phyloP scores from a whole-genome alignment of 2,797 vertebrate genomes.

The Cyprinodon diabolis region DNA sequence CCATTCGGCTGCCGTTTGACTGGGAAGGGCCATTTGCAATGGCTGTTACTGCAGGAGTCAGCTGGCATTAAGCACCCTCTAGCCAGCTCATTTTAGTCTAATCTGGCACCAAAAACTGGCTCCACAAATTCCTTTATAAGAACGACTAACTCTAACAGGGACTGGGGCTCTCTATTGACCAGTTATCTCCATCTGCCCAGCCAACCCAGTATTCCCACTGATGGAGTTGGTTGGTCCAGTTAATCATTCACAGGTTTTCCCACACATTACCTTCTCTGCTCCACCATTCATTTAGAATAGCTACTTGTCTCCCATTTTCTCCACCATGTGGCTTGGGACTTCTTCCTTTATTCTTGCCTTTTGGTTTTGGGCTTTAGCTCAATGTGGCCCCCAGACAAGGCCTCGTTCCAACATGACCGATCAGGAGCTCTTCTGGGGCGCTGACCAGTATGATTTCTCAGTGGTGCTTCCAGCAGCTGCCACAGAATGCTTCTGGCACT shows the following conservation, averaged over 20 bases:
- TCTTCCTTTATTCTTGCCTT: conserved; percentile 20
- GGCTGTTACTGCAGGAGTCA: no score
- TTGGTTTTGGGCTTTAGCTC: conserved; percentile 41
- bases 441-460: conserved; percentile 89
- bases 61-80: no score
- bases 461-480: conserved; percentile 77
- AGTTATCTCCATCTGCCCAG: conserved; percentile 41
- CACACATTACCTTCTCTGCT: not conserved
- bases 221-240: conserved; percentile 42
- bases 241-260: conserved; percentile 80
- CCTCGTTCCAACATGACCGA: conserved; percentile 55
- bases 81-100: no score
- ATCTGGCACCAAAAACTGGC: not conserved
- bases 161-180: rapidly evolving
- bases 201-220: conserved; percentile 52
- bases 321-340: conserved; percentile 55
- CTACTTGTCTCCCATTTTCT: not conserved
- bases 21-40: no score
- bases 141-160: not conserved
- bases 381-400: conserved; percentile 67
- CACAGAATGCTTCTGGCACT: conserved; percentile 94
- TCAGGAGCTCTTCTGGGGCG: conserved; percentile 81
- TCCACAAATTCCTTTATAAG: not conserved
- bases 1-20: no score
- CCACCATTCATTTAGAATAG: not conserved